Conservation (phyloP, 2,888 invertebrate genomes). For the Coremacera marginata region DNA sequence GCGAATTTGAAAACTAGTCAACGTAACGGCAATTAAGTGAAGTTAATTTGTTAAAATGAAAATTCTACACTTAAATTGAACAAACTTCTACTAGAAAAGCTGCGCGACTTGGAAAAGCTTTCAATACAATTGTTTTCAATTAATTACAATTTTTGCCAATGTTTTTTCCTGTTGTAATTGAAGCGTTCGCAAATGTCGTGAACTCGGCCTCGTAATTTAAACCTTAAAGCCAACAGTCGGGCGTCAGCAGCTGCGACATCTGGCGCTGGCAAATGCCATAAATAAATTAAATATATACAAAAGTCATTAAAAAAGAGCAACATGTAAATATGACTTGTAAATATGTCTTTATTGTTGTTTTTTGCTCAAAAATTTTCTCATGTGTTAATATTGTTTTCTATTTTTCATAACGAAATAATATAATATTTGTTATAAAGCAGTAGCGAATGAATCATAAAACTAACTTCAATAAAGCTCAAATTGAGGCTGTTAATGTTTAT, state of each 20-base stretch:
- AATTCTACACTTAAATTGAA: too few relatives aligned
- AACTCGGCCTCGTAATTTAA: constrained; percentile 14
- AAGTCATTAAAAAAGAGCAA: too few relatives aligned
- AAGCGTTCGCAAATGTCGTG: constrained; percentile 20
- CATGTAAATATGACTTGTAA: background rate
- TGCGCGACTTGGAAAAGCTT: too few relatives aligned
- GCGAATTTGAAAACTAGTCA: too few relatives aligned
- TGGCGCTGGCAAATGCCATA: background rate
- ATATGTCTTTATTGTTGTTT: background rate
- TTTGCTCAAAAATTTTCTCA: background rate
- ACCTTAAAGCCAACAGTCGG: background rate
- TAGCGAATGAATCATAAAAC: background rate
- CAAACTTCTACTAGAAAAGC: too few relatives aligned
- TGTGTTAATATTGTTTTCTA: background rate
- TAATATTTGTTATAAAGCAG: background rate
- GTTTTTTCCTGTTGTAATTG: constrained; percentile 14
- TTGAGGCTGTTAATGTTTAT: background rate
- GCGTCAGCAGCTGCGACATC: background rate
- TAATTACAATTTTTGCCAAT: background rate
- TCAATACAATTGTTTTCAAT: constrained; percentile 2
- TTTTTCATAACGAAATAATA: background rate
- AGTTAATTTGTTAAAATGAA: too few relatives aligned
- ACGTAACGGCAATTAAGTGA: too few relatives aligned
- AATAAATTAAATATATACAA: background rate
- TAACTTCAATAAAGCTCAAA: background rate